Evolutionary conservation across 2,797 vertebrate genomes (phyloP), one percentile per base, ranked within the genome.

Genomic region (Alca torda): DNA sequence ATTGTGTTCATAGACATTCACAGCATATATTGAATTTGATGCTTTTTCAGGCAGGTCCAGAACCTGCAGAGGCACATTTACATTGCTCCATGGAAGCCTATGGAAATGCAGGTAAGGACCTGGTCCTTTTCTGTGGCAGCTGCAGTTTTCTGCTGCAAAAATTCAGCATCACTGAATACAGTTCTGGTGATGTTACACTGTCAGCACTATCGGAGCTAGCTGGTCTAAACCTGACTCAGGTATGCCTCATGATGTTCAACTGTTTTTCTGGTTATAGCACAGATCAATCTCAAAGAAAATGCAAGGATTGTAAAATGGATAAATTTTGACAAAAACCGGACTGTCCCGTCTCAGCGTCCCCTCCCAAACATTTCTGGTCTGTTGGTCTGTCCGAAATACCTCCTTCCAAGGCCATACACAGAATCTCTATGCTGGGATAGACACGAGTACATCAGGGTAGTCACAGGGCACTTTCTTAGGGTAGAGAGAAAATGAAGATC

Each of bases 61-160:
- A 78, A 56, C 41, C 15, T 68, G 18, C 46, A 91, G 28, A 70
- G 39, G 8, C 8, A 30, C 9, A 3, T 48, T 68, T 57, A 28
- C 4, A 7, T 54, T 26, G 5, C 16, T 84, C 24, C 13, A 16
- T 31, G 30, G 51, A 68, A 77, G 48, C 6, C 14, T 64, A 3
- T 10, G n/a, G 51, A 74, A 83, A 67, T 6, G 8, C 13, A 63
- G 23, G 7, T 26, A 73, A 74, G 9, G 26, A 70, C 30, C 21
- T n/a, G 11, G 7, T 39, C 37, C 26, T 68, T 93, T 50, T 60
- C 39, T 65, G 41, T 18, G 43, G 73, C 39, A 45, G 64, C 35
- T 87, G 82, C 43, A 46, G 46, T 50, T 92, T 88, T 75, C 90
- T 90, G 13, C 35, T 63, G 68, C n/a, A 89, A 39, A 10, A 39